A percentile compares a stretch with the other conserved stretches of the same genome.
phyloP scores from a whole-genome alignment of 2,113 vertebrate species.

The Leiothrix lutea region DNA sequence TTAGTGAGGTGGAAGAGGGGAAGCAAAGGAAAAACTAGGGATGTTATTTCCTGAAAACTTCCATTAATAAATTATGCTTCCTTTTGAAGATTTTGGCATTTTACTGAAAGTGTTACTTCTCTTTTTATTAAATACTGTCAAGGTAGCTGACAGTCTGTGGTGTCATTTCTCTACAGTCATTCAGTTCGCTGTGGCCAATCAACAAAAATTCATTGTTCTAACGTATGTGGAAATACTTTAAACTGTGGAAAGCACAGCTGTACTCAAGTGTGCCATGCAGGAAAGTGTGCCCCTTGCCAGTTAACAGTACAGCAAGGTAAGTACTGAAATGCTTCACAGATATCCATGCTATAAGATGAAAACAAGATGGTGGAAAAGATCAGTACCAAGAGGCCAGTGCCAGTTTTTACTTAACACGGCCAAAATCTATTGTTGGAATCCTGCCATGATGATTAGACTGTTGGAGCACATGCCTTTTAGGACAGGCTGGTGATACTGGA shows the following conservation, averaged over 20 bases:
- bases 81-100: not conserved
- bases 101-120: not conserved
- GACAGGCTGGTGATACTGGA: not conserved
- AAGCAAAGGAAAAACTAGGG: not conserved
- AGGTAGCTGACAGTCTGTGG: not conserved
- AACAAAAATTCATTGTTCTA: constrained; percentile 82
- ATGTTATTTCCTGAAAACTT: not conserved
- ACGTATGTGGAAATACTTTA: constrained; percentile 82
- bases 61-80: not conserved
- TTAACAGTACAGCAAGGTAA: constrained; percentile 86
- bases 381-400: not conserved
- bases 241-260: constrained; percentile 91
- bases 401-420: not conserved
- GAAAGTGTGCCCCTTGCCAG: constrained; percentile 87
- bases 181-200: constrained; percentile 93
- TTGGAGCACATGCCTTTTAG: not conserved
- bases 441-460: not conserved
- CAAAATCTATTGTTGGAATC: not conserved
- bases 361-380: not conserved
- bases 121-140: not conserved
- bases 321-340: not conserved
- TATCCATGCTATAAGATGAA: not conserved
- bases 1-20: not conserved
- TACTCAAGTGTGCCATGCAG: constrained; percentile 87
- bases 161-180: constrained; percentile 77